A percentile compares a stretch with the other conserved stretches of the same genome.
These are phyloP conservation scores for Chloroceryle inda DNA, from an alignment of 2,797 vertebrate species.

Conservation along the genomic window DNA sequence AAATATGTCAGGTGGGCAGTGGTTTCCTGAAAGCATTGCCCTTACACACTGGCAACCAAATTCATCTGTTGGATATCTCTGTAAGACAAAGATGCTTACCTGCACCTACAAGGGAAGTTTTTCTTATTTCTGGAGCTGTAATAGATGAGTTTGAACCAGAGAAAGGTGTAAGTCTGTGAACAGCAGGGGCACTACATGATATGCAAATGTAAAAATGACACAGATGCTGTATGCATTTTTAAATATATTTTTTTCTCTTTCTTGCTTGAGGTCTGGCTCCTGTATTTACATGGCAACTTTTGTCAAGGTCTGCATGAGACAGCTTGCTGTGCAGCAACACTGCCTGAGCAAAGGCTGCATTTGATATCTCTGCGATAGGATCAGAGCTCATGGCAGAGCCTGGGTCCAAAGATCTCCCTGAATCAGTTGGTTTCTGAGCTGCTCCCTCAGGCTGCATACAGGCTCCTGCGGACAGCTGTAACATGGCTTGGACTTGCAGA, in stretches of 20 bases:
- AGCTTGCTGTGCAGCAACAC: background rate
- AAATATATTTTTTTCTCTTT: background rate
- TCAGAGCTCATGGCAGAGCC: background rate
- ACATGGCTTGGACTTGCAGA: fast-evolving
- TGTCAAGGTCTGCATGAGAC: background rate
- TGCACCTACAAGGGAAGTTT: background rate
- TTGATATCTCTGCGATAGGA: background rate
- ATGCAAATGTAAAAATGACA: background rate
- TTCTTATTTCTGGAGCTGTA: background rate
- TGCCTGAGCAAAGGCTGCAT: fast-evolving
- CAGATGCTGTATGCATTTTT: background rate
- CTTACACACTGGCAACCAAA: background rate
- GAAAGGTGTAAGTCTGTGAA: background rate
- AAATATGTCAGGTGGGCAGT: background rate
- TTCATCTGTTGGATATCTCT: background rate
- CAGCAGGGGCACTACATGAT: background rate
- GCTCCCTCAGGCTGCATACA: background rate
- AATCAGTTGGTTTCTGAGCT: background rate
- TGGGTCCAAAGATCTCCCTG: background rate
- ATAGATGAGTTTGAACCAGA: background rate
- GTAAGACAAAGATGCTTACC: background rate
- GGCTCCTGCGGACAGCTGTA: background rate
- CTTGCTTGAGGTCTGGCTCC: background rate
- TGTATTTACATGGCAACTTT: background rate
- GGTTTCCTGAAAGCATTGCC: background rate